phyloP scores from a whole-genome alignment of 2,888 invertebrate species.

The Brachyptera putata region DNA sequence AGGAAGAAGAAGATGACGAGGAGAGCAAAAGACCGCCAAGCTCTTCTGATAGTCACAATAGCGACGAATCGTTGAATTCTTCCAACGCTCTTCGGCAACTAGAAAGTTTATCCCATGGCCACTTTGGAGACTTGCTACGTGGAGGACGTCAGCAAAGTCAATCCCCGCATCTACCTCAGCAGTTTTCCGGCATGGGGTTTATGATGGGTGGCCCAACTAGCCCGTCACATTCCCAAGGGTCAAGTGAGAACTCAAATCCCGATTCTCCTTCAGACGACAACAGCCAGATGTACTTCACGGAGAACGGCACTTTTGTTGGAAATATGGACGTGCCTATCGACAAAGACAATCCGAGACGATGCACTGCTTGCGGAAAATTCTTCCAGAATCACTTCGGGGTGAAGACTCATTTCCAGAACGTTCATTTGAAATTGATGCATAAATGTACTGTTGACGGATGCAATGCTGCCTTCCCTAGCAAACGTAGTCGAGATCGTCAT shows the following conservation, averaged over 20 bases:
- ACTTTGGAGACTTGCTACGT: conserved; percentile 54
- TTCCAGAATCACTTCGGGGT: conserved; percentile 92
- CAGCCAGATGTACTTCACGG: conserved; percentile 65
- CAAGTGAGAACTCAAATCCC: conserved; percentile 53
- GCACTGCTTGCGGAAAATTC: conserved; percentile 87
- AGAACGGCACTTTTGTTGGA: conserved; percentile 61
- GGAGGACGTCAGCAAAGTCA: conserved; percentile 29
- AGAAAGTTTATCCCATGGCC: conserved; percentile 75
- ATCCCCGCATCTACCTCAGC: conserved; percentile 34
- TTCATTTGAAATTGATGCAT: conserved; percentile 92
- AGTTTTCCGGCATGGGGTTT: conserved; percentile 47
- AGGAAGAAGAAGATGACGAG: conserved; percentile 36
- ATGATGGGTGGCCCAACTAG: conserved; percentile 55
- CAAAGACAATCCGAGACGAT: conserved; percentile 85
- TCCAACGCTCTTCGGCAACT: conserved; percentile 70
- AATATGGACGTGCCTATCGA: conserved; percentile 85
- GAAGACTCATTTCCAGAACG: conserved; percentile 93
- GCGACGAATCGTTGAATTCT: conserved; percentile 57
- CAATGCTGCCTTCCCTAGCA: conserved; percentile 91
- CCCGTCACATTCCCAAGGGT: conserved; percentile 54
- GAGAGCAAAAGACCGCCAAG: conserved; percentile 40
- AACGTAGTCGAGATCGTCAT: conserved; percentile 86
- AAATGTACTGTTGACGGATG: conserved; percentile 93
- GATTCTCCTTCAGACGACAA: conserved; percentile 54
- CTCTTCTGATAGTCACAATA: conserved; percentile 53